These are phyloP conservation scores for Babylonia areolata DNA, from an alignment of 1,140 invertebrate genomes.

Conservation along the genomic window DNA sequence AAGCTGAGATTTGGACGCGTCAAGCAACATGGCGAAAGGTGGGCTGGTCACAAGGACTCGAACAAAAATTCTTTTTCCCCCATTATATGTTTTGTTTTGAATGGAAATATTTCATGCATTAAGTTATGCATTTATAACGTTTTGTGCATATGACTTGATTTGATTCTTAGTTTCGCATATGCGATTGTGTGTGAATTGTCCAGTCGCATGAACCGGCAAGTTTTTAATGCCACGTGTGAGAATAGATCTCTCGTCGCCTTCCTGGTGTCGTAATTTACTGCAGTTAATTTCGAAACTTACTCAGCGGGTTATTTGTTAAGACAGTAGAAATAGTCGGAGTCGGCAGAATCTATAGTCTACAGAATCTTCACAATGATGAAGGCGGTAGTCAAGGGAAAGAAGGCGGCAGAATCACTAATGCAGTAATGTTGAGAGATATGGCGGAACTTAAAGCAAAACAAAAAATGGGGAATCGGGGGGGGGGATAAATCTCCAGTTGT, in stretches of 20 bases:
- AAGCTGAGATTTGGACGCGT: not conserved
- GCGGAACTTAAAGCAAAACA: too few relatives aligned
- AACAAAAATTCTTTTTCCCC: not conserved
- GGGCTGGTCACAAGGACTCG: not conserved
- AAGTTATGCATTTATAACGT: not conserved
- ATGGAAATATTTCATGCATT: not conserved
- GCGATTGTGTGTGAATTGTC: not conserved
- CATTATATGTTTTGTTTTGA: not conserved
- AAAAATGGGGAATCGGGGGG: too few relatives aligned
- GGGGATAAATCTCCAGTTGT: too few relatives aligned
- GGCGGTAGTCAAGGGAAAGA: too few relatives aligned
- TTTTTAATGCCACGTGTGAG: constrained; percentile 30
- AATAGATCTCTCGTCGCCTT: too few relatives aligned
- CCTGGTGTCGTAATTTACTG: not conserved
- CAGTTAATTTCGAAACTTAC: too few relatives aligned
- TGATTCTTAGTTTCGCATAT: not conserved
- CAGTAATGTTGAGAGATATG: too few relatives aligned
- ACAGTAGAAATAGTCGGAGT: too few relatives aligned
- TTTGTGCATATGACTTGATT: not conserved
- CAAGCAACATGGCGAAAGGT: constrained; percentile 30
- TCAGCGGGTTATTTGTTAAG: too few relatives aligned
- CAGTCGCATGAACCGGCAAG: constrained; percentile 8
- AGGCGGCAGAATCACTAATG: too few relatives aligned
- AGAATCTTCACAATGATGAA: too few relatives aligned
- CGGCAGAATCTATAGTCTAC: too few relatives aligned